Conservation (phyloP, 2,797 vertebrate genomes). For the Phoeniculus purpureus region DNA sequence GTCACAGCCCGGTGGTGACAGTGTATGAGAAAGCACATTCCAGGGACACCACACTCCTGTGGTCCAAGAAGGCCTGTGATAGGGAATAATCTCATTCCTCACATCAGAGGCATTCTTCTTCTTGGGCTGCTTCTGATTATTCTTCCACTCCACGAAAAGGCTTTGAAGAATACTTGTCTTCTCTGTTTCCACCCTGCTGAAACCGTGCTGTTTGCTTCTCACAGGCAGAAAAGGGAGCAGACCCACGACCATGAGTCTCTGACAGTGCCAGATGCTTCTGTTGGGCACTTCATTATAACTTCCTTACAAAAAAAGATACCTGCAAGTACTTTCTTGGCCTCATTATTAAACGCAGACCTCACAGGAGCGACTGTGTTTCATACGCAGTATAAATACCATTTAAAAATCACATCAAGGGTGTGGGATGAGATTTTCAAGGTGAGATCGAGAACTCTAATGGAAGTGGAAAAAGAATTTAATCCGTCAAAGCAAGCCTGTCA, state of each 20-base stretch:
- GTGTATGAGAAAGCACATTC: too few species aligned
- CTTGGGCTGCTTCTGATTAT: background rate
- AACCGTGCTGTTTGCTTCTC: background rate
- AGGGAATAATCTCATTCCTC: background rate
- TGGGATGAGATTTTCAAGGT: conserved; percentile 50
- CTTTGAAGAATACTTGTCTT: background rate
- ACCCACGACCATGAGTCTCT: background rate
- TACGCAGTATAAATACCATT: background rate
- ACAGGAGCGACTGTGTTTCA: background rate
- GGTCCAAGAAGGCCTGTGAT: background rate
- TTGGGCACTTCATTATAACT: conserved; percentile 22
- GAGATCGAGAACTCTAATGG: conserved; percentile 32
- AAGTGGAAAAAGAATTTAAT: conserved; percentile 28
- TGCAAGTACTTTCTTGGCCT: conserved; percentile 20
- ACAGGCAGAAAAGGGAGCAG: background rate
- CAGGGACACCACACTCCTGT: background rate
- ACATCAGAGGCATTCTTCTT: background rate
- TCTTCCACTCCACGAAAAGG: background rate
- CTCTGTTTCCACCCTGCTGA: background rate
- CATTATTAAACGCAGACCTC: conserved; percentile 13
- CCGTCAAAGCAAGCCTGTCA: background rate
- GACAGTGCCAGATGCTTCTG: background rate
- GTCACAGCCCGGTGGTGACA: too few species aligned
- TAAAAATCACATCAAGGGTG: conserved; percentile 28
- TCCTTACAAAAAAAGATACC: background rate